A percentile compares a stretch with the other conserved stretches of the same genome.
Evolutionary conservation across 2,888 invertebrate genomes (phyloP).

Genomic region (Mesochorus sp.): DNA sequence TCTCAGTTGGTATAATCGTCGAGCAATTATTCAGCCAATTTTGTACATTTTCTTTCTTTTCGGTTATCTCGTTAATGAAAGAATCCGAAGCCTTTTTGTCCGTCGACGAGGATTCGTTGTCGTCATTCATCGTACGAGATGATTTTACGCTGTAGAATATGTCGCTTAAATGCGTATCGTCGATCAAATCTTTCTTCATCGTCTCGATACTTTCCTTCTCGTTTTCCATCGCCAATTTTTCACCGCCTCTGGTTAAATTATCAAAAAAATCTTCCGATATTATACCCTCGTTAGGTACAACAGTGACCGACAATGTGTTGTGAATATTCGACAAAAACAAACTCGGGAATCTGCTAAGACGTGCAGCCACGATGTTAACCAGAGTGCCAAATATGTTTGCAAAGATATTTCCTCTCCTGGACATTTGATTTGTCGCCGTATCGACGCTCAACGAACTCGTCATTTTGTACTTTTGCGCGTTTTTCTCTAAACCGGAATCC

Average conservation of each 20-base stretch:
- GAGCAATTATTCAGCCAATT: neutral
- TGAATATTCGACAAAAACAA: slow-evolving; percentile 67
- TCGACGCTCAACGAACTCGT: slow-evolving; percentile 55
- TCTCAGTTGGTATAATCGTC: neutral
- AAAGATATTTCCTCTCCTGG: slow-evolving; percentile 68
- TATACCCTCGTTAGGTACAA: slow-evolving; percentile 71
- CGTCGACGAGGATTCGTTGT: neutral
- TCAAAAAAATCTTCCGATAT: slow-evolving; percentile 71
- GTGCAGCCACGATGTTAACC: slow-evolving; percentile 65
- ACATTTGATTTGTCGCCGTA: slow-evolving; percentile 13
- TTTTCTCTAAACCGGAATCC: neutral
- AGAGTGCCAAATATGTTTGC: slow-evolving; percentile 66
- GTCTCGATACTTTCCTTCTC: slow-evolving; percentile 19
- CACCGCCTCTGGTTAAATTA: slow-evolving; percentile 65
- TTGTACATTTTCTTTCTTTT: neutral
- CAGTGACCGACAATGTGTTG: slow-evolving; percentile 72
- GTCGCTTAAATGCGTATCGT: no score
- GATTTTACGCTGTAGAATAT: no score
- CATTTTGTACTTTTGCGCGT: slow-evolving; percentile 5
- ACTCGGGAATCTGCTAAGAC: slow-evolving; percentile 66
- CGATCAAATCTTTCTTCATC: slow-evolving; percentile 29
- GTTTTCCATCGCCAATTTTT: slow-evolving; percentile 43
- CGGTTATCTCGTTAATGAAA: neutral
- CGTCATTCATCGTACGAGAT: no score
- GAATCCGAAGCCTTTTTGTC: slow-evolving; percentile 30